These are phyloP conservation scores for Dascillus cervinus DNA, from an alignment of 2,888 invertebrate genomes.

Conservation along the genomic window DNA sequence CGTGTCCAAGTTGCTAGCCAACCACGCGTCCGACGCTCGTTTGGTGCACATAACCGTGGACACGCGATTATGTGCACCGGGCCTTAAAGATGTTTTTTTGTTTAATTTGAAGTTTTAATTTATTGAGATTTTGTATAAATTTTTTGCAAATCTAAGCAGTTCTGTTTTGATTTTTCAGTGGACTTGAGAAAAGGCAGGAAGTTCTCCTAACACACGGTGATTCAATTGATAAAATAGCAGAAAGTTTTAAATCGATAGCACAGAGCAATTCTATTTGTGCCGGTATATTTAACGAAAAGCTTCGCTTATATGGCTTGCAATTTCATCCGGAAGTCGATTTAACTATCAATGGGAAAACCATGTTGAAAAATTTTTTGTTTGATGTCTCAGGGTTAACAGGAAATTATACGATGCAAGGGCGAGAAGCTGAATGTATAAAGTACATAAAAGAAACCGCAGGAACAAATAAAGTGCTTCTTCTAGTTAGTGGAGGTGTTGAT, in stretches of 20 bases:
- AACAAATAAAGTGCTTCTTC: slow-evolving; percentile 79
- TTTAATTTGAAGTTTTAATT: too few species aligned
- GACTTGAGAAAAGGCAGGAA: slow-evolving; percentile 76
- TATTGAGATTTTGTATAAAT: too few species aligned
- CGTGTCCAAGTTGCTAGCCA: too few species aligned
- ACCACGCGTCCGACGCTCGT: too few species aligned
- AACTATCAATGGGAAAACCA: slow-evolving; percentile 81
- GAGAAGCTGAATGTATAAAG: slow-evolving; percentile 85
- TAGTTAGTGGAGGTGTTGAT: slow-evolving; percentile 97
- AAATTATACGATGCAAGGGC: slow-evolving; percentile 77
- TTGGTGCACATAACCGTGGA: too few species aligned
- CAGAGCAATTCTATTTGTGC: slow-evolving; percentile 76
- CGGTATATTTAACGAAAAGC: slow-evolving; percentile 86
- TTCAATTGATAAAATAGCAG: slow-evolving; percentile 86
- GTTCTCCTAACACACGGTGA: slow-evolving; percentile 97
- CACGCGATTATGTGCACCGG: too few species aligned
- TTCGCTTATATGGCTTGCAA: slow-evolving; percentile 90
- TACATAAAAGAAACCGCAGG: slow-evolving; percentile 87
- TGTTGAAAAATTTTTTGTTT: slow-evolving; percentile 91
- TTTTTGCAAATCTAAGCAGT: too few species aligned
- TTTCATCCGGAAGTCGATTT: slow-evolving; percentile 99
- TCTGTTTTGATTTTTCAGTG: slow-evolving; percentile 52
- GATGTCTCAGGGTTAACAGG: slow-evolving; percentile 83
- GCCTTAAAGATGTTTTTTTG: too few species aligned
- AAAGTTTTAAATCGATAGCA: slow-evolving; percentile 80